Conservation (phyloP, 2,113 vertebrate genomes). For the Melanotaenia duboulayi region DNA sequence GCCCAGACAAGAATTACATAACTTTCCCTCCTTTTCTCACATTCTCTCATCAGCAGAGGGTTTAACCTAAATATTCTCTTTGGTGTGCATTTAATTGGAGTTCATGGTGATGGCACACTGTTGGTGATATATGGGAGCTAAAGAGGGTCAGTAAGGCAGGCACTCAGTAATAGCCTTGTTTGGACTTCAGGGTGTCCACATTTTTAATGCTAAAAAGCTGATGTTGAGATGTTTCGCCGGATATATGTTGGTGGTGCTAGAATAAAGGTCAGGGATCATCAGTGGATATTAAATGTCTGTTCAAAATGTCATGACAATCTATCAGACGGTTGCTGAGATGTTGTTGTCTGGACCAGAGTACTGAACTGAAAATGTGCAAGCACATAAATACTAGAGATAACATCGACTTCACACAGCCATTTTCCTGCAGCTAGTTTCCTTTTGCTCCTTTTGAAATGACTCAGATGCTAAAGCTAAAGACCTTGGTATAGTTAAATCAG, state of each 20-base stretch:
- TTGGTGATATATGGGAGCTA: too few relatives aligned
- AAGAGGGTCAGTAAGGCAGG: too few relatives aligned
- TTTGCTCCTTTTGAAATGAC: neutral
- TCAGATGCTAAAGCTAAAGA: constrained; percentile 58
- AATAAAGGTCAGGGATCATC: neutral
- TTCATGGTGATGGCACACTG: too few relatives aligned
- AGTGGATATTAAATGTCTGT: neutral
- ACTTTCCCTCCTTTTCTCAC: too few relatives aligned
- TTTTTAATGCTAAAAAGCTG: too few relatives aligned
- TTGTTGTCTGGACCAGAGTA: neutral
- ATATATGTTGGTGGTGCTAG: neutral
- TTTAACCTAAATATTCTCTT: too few relatives aligned
- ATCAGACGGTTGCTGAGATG: neutral
- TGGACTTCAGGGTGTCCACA: too few relatives aligned
- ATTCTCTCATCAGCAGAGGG: too few relatives aligned
- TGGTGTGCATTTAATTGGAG: too few relatives aligned
- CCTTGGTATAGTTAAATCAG: neutral
- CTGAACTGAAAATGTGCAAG: neutral
- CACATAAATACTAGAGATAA: neutral
- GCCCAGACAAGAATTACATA: too few relatives aligned
- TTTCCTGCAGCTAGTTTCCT: neutral
- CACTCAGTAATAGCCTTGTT: too few relatives aligned
- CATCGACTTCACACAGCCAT: too few relatives aligned
- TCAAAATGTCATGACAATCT: neutral
- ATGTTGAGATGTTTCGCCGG: neutral